Evolutionary conservation across 1,140 invertebrate species (phyloP), one percentile per base, ranked within the genome.

Genomic region (Adoxophyes honmai): DNA sequence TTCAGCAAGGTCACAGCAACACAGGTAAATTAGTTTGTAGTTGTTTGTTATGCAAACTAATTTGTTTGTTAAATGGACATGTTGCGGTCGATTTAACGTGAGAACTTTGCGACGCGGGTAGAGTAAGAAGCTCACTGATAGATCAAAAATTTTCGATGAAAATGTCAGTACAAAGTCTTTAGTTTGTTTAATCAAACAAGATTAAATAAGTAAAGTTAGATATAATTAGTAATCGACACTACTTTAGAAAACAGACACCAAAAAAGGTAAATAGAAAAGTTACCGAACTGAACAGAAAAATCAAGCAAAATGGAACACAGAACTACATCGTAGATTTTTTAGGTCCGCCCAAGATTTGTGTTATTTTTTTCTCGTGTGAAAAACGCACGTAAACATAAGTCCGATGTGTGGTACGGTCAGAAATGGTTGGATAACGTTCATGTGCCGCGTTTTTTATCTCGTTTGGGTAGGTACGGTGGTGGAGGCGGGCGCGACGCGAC

Each of bases 401-500:
- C 13, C 54, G 8, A 39, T 38, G 35, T 21, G 4, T 33, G 14
- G 15, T 44, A 16, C 39, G 5, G 18, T 6, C 8, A 15, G 16
- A 51, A 61, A 18, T 52, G 8, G 34, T 55, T 53, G 0, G 34
- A 15, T 38, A 53, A 15, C 34, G 28, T 39, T 52, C 15, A 37
- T 18, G 21, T 34, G 21, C 6, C 21, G 21, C 21, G 21, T 28
- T 3, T 28, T 28, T 44, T 28, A 21, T 48, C 54, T 53, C 16
- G 38, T 54, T 14, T 44, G 9, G 34, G 42, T 33, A 48, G 11
- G 42, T 48, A 18, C 62, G 59, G 10, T 15, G 48, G 33, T 53
- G 28, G 69, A 69, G 76, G 78, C 81, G 81, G 78, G 70, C 78
- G 74, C 60, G 56, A 62, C 59, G 69, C 59, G 75, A 85, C 80